These are phyloP conservation scores for Iselma pallidipennis DNA, from an alignment of 2,888 invertebrate species.

Conservation along the genomic window DNA sequence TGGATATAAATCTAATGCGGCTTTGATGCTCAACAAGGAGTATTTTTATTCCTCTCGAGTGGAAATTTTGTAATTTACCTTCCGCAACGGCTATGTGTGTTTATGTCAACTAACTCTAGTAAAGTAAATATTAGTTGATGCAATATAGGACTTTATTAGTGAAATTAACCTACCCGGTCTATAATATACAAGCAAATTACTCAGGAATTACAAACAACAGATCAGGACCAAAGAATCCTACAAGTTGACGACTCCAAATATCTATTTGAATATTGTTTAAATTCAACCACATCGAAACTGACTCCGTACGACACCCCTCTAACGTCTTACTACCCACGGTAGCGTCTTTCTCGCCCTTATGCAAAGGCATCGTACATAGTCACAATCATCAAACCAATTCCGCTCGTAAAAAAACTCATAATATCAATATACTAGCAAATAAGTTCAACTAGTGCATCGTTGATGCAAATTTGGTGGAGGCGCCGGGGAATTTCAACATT, in stretches of 20 bases:
- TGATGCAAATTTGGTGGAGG: background rate
- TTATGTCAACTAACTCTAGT: constrained; percentile 55
- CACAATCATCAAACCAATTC: background rate
- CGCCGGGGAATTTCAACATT: background rate
- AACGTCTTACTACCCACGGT: background rate
- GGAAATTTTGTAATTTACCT: constrained; percentile 45
- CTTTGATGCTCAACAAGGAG: constrained; percentile 52
- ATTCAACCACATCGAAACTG: background rate
- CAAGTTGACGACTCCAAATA: constrained; percentile 13
- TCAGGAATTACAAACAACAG: constrained; percentile 37
- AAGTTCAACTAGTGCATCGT: background rate
- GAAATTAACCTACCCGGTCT: constrained; percentile 50
- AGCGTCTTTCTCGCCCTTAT: background rate
- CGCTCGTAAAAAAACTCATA: background rate
- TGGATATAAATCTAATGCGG: constrained; percentile 43
- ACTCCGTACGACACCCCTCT: background rate
- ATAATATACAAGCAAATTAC: constrained; percentile 42
- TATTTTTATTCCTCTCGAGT: constrained; percentile 52
- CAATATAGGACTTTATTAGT: constrained; percentile 51
- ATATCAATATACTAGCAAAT: background rate
- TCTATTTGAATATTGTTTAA: constrained; percentile 30
- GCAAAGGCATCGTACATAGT: background rate
- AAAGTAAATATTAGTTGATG: constrained; percentile 53
- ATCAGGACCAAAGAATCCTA: constrained; percentile 30
- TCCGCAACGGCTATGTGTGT: constrained; percentile 44